phyloP scores from a whole-genome alignment of 2,797 vertebrate genomes.

The Tadarida brasiliensis region DNA sequence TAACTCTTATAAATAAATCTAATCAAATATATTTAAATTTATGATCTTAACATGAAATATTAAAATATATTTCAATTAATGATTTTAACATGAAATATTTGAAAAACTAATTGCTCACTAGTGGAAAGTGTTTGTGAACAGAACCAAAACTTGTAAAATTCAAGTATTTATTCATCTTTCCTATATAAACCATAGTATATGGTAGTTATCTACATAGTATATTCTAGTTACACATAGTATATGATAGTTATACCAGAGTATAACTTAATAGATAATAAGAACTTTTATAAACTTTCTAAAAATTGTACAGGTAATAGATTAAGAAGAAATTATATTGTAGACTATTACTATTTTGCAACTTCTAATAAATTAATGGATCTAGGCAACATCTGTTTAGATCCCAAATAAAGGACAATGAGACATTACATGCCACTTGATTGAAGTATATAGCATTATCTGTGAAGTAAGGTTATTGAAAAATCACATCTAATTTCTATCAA shows the following conservation, averaged over 20 bases:
- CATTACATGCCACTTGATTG: background rate
- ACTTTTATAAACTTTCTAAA: background rate
- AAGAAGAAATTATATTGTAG: background rate
- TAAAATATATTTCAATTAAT: background rate
- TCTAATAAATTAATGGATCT: background rate
- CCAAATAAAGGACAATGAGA: background rate
- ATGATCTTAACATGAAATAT: background rate
- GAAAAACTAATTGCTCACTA: background rate
- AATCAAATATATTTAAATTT: background rate
- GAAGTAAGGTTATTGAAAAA: background rate
- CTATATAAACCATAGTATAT: background rate
- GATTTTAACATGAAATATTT: slow-evolving; percentile 1
- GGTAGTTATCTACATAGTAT: background rate
- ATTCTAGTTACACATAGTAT: background rate
- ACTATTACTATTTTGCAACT: background rate
- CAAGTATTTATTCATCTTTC: background rate
- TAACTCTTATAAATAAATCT: slow-evolving; percentile 32
- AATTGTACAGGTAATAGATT: background rate
- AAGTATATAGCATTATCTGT: background rate
- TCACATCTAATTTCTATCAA: background rate
- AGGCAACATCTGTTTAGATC: background rate
- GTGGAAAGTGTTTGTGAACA: background rate
- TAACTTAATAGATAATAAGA: background rate
- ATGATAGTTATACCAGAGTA: background rate
- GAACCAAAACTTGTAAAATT: background rate